A percentile compares a stretch with the other conserved stretches of the same genome.
Conservation (phyloP, 2,888 invertebrate species). For the Heterodera filipjevi region DNA sequence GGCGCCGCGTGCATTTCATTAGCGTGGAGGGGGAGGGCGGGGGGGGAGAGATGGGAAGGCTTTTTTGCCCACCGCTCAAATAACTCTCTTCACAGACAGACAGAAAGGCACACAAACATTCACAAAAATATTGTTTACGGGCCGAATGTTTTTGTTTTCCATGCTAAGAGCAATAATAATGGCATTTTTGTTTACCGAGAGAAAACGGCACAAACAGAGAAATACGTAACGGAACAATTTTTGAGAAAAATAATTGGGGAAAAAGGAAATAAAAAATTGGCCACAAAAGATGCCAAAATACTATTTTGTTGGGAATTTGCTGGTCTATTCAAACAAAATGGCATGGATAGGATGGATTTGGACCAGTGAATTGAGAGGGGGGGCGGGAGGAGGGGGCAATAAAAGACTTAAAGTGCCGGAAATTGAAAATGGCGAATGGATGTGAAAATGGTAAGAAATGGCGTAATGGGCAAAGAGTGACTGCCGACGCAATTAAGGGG, state of each 20-base stretch:
- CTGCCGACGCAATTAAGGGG: too few relatives aligned
- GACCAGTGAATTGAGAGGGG: background rate
- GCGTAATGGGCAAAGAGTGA: too few relatives aligned
- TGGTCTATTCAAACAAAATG: background rate
- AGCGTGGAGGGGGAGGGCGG: background rate
- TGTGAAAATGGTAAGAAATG: background rate
- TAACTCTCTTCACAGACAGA: too few relatives aligned
- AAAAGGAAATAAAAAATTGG: background rate
- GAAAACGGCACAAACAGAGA: too few relatives aligned
- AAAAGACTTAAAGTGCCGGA: constrained; percentile 2
- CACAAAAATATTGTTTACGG: background rate
- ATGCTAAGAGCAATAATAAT: background rate
- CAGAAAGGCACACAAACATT: background rate
- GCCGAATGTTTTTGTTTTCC: background rate
- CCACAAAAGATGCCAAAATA: background rate
- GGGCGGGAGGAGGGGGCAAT: too few relatives aligned
- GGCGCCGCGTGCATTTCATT: too few relatives aligned
- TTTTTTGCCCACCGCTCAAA: background rate
- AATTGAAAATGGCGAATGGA: background rate
- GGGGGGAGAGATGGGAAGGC: background rate
- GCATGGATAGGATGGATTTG: background rate
- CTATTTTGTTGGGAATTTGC: too few relatives aligned
- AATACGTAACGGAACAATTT: too few relatives aligned
- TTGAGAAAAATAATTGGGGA: background rate
- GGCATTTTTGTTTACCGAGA: background rate